Base-by-base conservation (phyloP, 2,797 vertebrate species). In the Gephyroberyx darwinii region DNA sequence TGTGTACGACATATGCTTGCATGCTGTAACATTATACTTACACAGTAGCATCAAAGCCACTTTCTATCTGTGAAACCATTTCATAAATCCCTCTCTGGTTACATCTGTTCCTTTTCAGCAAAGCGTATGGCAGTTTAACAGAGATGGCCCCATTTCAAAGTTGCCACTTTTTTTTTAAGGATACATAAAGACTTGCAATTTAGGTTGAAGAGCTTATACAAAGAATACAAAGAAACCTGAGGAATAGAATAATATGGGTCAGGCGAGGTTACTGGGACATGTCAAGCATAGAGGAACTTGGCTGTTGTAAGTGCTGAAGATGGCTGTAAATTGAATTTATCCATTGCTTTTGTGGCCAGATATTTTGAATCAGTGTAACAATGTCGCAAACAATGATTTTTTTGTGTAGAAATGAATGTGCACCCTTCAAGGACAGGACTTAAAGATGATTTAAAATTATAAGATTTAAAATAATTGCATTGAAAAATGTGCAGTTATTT, bases 251-350 rank as follows among this genome's bases (percentile, higher is more conserved):
- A 77, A 74, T 12, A 30, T 4, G 8, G 41, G 52, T 67, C 45
- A 54, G 33, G 30, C 16, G 30, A 17, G 16, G 53, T 55, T 35
- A 9, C 47, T 20, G 16, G 37, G 53, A 31, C 31, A 22, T 55
- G 61, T 43, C 17, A 64, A 69, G 47, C 50, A 47, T 16, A 8
- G 45, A 67, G 39, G 22, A 69, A 77, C 73, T 61, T 26, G 60
- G 30, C 51, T 65, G 70, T 48, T 39, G 53, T 56, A 57, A 52
- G 52, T 26, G 53, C 1, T 37, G 17, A 39, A 4, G 61, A 71
- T 52, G 57, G 43, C 53, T 55, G 51, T 43, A 48, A 73, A 78
- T 51, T 69, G 48, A 68, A 80, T 71, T 41, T 55, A 47, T 26
- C 30, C 10, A 5, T 67, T 72, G 53, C 66, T 13, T 61, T 69